phyloP scores from a whole-genome alignment of 1,140 invertebrate species.

The Pogonognathellus flavescens region DNA sequence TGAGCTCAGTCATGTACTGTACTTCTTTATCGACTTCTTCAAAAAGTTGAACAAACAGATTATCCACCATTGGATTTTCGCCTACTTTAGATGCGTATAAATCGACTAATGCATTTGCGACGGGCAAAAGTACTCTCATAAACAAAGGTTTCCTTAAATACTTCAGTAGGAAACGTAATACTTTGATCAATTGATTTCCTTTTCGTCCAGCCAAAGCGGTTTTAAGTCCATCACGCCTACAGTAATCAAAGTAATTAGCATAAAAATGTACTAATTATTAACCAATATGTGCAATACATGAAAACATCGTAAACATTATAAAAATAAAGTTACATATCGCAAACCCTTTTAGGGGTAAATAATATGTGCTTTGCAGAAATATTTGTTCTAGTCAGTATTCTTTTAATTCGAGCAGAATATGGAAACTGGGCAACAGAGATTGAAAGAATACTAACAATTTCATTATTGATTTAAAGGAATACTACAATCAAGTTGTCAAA shows the following conservation, averaged over 20 bases:
- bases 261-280: too few relatives aligned
- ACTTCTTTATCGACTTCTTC: constrained; percentile 78
- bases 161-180: constrained; percentile 84
- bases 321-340: too few relatives aligned
- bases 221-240: constrained; percentile 78
- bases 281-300: too few relatives aligned
- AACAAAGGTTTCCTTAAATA: constrained; percentile 83
- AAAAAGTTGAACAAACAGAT: constrained; percentile 75
- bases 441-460: too few relatives aligned
- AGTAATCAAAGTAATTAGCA: constrained; percentile 6
- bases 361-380: too few relatives aligned
- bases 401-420: too few relatives aligned
- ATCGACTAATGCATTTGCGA: constrained; percentile 76
- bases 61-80: constrained; percentile 72
- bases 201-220: constrained; percentile 80
- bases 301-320: too few relatives aligned
- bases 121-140: constrained; percentile 80
- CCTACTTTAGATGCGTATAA: constrained; percentile 68
- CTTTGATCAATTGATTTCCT: constrained; percentile 76
- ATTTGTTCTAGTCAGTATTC: too few relatives aligned
- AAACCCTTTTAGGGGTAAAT: too few relatives aligned
- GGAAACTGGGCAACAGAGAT: too few relatives aligned
- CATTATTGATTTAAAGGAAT: too few relatives aligned
- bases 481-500: too few relatives aligned
- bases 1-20: constrained; percentile 71